A percentile compares a stretch with the other conserved stretches of the same genome.
Conservation (phyloP, 2,888 invertebrate genomes). For the Teinopalpus imperialis region DNA sequence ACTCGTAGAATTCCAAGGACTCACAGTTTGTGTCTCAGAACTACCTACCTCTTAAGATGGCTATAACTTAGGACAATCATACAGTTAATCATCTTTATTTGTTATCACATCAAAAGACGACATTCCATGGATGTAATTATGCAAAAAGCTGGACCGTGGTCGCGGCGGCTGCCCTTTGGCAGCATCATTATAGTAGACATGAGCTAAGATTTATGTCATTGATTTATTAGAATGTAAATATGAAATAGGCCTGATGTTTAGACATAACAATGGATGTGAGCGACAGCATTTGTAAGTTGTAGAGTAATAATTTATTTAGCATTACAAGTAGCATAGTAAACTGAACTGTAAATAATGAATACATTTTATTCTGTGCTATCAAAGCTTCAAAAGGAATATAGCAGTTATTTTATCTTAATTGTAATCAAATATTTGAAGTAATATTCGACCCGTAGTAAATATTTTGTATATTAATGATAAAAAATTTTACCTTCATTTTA, state of each 20-base stretch:
- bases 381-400: no score
- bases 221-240: constrained; percentile 66
- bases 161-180: constrained; percentile 75
- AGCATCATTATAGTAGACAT: constrained; percentile 77
- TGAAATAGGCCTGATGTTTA: constrained; percentile 47
- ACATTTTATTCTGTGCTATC: no score
- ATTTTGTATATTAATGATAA: no score
- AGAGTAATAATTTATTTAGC: constrained; percentile 1
- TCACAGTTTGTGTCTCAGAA: constrained; percentile 55
- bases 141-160: constrained; percentile 77
- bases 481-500: no score
- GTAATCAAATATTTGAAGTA: no score
- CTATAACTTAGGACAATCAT: constrained; percentile 67
- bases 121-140: constrained; percentile 77
- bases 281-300: constrained; percentile 7
- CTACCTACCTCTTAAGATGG: constrained; percentile 37
- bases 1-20: constrained; percentile 25
- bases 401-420: no score
- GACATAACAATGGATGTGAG: constrained; percentile 15
- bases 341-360: neutral
- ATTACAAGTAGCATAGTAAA: neutral
- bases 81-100: constrained; percentile 75
- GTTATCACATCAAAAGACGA: constrained; percentile 75
- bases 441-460: no score
- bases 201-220: constrained; percentile 74